Base-by-base conservation (phyloP, 1,140 invertebrate genomes). In the Forficula auricularia region DNA sequence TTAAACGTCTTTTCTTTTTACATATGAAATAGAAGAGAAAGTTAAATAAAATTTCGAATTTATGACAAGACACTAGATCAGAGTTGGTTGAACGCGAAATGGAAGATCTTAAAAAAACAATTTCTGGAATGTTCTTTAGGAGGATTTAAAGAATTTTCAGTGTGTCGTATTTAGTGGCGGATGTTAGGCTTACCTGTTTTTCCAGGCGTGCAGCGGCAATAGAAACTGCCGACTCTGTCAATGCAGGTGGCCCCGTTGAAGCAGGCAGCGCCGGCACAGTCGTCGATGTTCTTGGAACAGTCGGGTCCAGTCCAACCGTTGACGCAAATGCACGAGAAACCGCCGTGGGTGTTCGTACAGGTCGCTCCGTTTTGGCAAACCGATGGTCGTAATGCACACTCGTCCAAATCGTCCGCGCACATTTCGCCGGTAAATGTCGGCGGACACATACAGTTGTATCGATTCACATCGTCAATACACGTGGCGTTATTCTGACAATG, bases 241-340 rank as follows among this genome's bases (percentile, higher is more conserved):
- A 92, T 85, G 60, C 94, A 98, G 0, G 90, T 97, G 19, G 90
- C 92, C 0, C 88, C 91, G 55, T 97, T 92, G 62, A 92, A 90
- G 61, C 95, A 98, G 0, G 89, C 83, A 0, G 85, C 83, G 15
- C 77, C 80, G 2, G 79, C 79, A 57, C 90, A 96, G 60, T 96
- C 90, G 59, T 94, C 86, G 52, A 91, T 90, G 64, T 95, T 94
- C 51, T 81, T 73, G 13, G 82, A 83, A 60, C 90, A 95, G 54
- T 92, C 84, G 0, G 77, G 68, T 3, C 88, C 89, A 0, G 82
- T 84, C 86, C 88, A 94, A 13, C 89, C 89, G 55, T 91, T 94
- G 20, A 92, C 88, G 60, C 92, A 98, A 54, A 96, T 94, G 63
- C 92, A 98, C 1, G 82, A 83, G 63, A 83, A 96, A 4, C 84